Evolutionary conservation across 2,113 vertebrate genomes (phyloP).

Genomic region (Probosciger aterrimus): DNA sequence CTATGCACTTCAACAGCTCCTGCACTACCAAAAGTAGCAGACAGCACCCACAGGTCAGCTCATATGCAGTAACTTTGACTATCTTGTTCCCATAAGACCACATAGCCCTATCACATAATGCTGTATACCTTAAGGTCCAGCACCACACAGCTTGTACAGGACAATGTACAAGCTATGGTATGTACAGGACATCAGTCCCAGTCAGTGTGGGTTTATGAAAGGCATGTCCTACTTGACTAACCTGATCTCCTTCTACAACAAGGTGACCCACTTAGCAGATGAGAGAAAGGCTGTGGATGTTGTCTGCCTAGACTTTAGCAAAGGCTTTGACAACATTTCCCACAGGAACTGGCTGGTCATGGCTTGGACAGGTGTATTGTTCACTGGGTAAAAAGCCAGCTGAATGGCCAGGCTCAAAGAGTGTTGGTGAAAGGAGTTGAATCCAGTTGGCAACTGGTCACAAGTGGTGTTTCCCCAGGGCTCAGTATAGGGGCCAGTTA

Average conservation of each 20-base stretch:
- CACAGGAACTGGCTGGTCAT: not conserved
- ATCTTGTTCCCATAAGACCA: not conserved
- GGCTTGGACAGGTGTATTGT: not conserved
- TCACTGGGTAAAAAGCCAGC: not conserved
- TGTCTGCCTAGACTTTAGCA: not conserved
- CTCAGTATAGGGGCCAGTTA: not conserved
- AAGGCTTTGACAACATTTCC: not conserved
- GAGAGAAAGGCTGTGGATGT: not conserved
- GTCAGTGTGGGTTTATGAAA: not conserved
- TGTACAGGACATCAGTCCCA: not conserved
- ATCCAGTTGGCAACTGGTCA: not conserved
- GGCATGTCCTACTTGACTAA: not conserved
- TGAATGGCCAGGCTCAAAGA: not conserved
- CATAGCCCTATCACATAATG: not conserved
- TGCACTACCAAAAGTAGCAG: not conserved
- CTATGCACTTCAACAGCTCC: not conserved
- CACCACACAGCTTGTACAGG: not conserved
- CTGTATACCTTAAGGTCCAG: not conserved
- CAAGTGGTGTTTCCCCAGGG: not conserved
- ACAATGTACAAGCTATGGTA: not conserved
- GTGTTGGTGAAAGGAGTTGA: rapidly evolving
- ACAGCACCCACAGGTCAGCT: not conserved
- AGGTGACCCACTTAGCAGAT: not conserved
- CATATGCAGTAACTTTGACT: not conserved
- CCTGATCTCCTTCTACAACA: not conserved